These are phyloP conservation scores for Psilopsiagon aurifrons DNA, from an alignment of 2,113 vertebrate species.

Conservation along the genomic window DNA sequence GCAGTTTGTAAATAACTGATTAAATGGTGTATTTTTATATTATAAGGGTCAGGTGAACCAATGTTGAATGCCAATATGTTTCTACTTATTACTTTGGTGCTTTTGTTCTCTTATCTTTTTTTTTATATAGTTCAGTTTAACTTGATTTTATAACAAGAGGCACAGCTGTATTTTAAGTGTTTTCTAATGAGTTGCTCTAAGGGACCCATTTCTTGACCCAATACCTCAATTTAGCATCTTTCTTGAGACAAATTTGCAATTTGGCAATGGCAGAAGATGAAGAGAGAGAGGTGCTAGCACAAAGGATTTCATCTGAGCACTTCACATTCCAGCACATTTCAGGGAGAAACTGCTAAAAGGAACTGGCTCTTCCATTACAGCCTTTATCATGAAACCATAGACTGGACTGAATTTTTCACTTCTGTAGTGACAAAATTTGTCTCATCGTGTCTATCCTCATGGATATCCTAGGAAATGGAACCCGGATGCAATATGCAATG, in stretches of 20 bases:
- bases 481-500: constrained; percentile 57
- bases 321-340: constrained; percentile 76
- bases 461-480: constrained; percentile 73
- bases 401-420: constrained; percentile 52
- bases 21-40: not conserved
- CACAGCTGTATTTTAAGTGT: constrained; percentile 64
- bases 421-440: constrained; percentile 63
- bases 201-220: constrained; percentile 69
- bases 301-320: constrained; percentile 65
- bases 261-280: constrained; percentile 67
- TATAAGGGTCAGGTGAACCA: constrained; percentile 50
- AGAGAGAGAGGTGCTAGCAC: constrained; percentile 63
- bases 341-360: constrained; percentile 70
- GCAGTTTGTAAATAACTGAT: constrained; percentile 26
- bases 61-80: not conserved
- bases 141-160: constrained; percentile 37
- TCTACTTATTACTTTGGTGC: constrained; percentile 12
- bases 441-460: constrained; percentile 64
- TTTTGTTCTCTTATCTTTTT: constrained; percentile 23
- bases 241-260: constrained; percentile 63
- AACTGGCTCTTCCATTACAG: constrained; percentile 71
- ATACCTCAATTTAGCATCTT: constrained; percentile 68
- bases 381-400: constrained; percentile 69
- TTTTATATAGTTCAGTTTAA: constrained; percentile 43
- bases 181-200: constrained; percentile 60